phyloP scores from a whole-genome alignment of 2,797 vertebrate species.

The Tenualosa ilisha region DNA sequence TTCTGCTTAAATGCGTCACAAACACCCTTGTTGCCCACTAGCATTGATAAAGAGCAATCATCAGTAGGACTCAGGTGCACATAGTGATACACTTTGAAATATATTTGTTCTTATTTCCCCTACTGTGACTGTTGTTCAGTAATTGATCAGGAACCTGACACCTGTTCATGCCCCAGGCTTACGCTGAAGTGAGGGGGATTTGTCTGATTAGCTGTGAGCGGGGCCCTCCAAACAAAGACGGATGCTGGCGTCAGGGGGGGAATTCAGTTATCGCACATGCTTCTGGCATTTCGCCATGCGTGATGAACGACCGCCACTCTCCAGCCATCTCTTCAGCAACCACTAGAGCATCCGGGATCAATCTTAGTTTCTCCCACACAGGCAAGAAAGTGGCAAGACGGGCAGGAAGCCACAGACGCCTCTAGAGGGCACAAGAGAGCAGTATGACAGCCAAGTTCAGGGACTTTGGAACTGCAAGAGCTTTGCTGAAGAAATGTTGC shows the following conservation, averaged over 20 bases:
- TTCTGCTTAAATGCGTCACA: background rate
- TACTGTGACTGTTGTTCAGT: background rate
- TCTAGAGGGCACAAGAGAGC: slow-evolving; percentile 66
- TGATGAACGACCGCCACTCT: background rate
- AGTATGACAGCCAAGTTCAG: slow-evolving; percentile 44
- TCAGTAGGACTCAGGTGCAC: background rate
- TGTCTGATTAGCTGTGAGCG: background rate
- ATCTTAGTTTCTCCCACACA: slow-evolving; percentile 1
- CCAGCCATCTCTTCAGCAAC: background rate
- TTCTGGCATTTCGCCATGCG: background rate
- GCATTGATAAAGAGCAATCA: background rate
- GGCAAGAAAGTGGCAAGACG: background rate
- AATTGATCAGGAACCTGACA: background rate
- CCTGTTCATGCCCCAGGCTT: background rate
- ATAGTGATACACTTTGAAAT: background rate
- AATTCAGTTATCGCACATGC: background rate
- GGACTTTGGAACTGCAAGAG: background rate
- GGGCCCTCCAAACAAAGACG: background rate
- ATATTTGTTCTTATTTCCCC: no score
- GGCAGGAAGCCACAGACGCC: slow-evolving; percentile 45
- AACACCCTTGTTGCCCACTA: background rate
- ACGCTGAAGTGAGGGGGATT: background rate
- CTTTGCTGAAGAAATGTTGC: background rate
- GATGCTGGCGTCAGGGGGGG: background rate
- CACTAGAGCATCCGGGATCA: background rate